These are phyloP conservation scores for Myotis myotis DNA, from an alignment of 2,797 vertebrate species.

Conservation along the genomic window DNA sequence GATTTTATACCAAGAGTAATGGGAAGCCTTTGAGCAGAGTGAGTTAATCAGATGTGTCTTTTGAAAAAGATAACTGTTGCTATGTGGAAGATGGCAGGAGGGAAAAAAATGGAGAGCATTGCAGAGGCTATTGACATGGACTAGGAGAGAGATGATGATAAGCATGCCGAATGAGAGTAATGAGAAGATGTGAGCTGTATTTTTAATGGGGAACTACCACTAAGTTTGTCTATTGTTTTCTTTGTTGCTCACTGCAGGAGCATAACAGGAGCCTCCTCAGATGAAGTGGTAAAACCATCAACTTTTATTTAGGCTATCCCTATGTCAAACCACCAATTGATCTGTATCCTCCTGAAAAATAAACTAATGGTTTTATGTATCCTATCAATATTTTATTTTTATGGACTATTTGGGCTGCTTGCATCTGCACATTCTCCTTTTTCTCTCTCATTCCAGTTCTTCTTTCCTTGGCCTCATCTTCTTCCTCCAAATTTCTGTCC, in stretches of 20 bases:
- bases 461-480: background rate
- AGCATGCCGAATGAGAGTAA: background rate
- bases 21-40: background rate
- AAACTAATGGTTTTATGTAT: background rate
- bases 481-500: background rate
- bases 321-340: background rate
- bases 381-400: background rate
- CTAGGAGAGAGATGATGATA: background rate
- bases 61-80: background rate
- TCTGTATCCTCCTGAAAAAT: background rate
- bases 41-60: background rate
- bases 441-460: background rate
- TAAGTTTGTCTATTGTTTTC: background rate
- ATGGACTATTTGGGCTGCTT: background rate
- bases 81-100: background rate
- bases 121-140: no score
- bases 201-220: background rate
- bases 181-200: background rate
- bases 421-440: background rate
- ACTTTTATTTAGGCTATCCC: background rate
- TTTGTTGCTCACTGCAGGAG: background rate
- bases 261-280: background rate
- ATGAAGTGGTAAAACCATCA: background rate
- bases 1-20: background rate
- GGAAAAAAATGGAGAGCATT: background rate